phyloP scores from a whole-genome alignment of 2,113 vertebrate species.

The Nycticryphes semicollaris region DNA sequence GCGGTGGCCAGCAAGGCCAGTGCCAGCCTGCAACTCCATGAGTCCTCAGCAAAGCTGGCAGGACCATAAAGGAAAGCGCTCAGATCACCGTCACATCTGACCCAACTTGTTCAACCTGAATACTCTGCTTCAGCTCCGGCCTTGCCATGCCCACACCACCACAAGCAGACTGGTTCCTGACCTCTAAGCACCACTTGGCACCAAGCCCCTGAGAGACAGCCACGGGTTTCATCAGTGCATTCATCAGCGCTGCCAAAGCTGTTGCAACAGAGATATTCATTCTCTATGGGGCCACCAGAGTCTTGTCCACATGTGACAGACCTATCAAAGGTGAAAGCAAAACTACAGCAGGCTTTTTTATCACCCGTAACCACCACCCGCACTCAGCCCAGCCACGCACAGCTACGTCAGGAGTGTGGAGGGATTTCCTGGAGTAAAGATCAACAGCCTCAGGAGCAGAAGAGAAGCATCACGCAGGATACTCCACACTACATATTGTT shows the following conservation, averaged over 20 bases:
- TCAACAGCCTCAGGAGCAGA: neutral
- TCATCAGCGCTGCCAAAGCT: neutral
- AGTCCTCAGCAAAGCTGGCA: neutral
- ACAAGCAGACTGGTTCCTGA: neutral
- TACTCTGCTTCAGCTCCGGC: neutral
- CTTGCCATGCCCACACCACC: neutral
- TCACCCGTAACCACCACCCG: neutral
- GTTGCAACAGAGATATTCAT: too few species aligned
- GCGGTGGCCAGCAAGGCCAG: neutral
- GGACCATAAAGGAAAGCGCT: neutral
- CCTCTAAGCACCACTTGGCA: neutral
- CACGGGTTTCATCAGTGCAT: neutral
- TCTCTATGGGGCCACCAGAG: neutral
- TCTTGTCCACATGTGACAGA: neutral
- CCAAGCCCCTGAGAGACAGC: neutral
- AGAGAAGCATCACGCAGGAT: neutral
- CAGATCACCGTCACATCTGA: neutral
- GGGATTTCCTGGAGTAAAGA: neutral
- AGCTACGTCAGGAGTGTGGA: rapidly evolving
- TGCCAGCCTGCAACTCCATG: neutral
- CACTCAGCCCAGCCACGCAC: neutral
- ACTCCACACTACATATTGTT: neutral
- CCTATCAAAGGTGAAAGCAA: neutral
- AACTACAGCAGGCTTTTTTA: neutral
- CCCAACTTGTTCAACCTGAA: neutral